These are phyloP conservation scores for Aldrovandia affinis DNA, from an alignment of 2,797 vertebrate species.

Conservation along the genomic window DNA sequence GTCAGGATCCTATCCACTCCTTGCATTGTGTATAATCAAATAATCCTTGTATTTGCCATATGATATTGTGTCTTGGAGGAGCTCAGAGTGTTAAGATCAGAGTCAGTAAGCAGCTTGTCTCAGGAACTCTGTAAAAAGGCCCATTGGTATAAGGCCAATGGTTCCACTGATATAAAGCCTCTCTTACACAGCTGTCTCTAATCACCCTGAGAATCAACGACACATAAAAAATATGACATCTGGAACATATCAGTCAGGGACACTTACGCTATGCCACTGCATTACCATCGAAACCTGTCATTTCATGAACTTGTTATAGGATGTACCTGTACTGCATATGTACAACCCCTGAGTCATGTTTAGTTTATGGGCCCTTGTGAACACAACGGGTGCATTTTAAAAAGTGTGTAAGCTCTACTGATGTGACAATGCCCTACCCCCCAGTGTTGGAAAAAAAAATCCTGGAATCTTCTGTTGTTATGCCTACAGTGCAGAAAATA, in stretches of 20 bases:
- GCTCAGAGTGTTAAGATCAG: background rate
- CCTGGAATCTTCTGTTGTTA: constrained; percentile 3
- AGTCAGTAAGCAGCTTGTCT: no score
- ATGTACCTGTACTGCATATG: background rate
- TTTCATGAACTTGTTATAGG: background rate
- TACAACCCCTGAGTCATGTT: background rate
- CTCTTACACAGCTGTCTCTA: background rate
- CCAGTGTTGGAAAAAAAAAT: constrained; percentile 1
- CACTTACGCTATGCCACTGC: background rate
- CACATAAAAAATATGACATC: background rate
- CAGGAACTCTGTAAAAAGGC: background rate
- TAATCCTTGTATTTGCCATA: no score
- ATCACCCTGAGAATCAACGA: background rate
- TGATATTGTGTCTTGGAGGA: background rate
- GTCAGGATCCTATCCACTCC: background rate
- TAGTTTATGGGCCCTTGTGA: background rate
- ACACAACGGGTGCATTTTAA: background rate
- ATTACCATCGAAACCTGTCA: background rate
- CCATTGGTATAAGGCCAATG: background rate
- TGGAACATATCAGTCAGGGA: background rate
- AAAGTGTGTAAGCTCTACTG: background rate
- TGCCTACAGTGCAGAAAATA: constrained; percentile 28
- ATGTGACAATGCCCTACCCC: background rate
- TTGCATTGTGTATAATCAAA: background rate
- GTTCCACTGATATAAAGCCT: background rate